Conservation (phyloP, 2,113 vertebrate genomes). For the Cyanoramphus novaezelandiae region DNA sequence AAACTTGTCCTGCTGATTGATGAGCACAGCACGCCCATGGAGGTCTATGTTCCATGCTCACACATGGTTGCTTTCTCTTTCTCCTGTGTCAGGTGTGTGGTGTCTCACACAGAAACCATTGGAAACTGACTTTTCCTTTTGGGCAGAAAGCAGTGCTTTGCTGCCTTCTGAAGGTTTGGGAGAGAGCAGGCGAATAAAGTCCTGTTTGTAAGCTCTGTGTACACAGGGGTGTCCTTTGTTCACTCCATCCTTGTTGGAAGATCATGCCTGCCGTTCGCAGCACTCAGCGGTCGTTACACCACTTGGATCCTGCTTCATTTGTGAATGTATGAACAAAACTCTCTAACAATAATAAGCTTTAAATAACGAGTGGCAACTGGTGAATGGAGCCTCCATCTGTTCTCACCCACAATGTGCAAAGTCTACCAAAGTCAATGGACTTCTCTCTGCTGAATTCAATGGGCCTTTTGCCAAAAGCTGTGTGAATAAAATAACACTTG, state of each 20-base stretch:
- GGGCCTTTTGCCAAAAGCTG: constrained; percentile 31
- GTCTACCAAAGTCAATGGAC: constrained; percentile 62
- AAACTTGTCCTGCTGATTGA: not conserved
- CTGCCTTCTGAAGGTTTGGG: not conserved
- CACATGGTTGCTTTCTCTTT: accelerated
- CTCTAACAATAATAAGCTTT: constrained; percentile 37
- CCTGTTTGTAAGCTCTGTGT: not conserved
- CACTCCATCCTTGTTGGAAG: not conserved
- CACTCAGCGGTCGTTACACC: not conserved
- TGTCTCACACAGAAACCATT: not conserved
- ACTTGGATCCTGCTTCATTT: not conserved
- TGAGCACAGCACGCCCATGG: not conserved
- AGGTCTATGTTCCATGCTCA: not conserved
- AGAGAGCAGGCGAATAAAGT: not conserved
- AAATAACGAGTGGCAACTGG: constrained; percentile 54
- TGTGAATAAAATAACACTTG: not conserved
- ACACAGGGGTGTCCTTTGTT: not conserved
- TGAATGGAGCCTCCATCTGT: constrained; percentile 67
- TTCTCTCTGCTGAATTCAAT: constrained; percentile 15
- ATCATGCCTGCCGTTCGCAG: not conserved
- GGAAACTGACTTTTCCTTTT: not conserved
- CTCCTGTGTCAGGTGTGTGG: not conserved
- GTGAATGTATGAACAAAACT: constrained; percentile 17
- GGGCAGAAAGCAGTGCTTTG: not conserved
- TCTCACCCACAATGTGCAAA: constrained; percentile 48